Conservation (phyloP, 2,888 invertebrate species). For the Fabriciana adippe region DNA sequence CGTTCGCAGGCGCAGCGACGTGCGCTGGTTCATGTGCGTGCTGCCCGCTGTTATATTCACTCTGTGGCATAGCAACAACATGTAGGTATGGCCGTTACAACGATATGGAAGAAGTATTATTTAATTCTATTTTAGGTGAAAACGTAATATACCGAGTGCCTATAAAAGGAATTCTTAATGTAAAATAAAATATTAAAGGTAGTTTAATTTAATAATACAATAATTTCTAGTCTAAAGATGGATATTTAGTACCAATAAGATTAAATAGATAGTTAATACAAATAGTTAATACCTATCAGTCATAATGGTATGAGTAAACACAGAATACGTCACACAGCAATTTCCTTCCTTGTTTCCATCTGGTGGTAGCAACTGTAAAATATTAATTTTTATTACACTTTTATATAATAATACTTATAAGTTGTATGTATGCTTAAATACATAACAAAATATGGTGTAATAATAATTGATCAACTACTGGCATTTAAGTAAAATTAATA, state of each 20-base stretch:
- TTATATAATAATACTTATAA: neutral
- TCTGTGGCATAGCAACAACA: slow-evolving; percentile 41
- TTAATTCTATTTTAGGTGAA: too few species aligned
- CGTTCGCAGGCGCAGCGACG: slow-evolving; percentile 72
- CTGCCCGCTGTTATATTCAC: slow-evolving; percentile 46
- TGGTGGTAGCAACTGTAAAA: slow-evolving; percentile 62
- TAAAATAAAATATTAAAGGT: neutral
- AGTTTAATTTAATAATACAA: too few species aligned
- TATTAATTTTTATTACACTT: slow-evolving; percentile 3
- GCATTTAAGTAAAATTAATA: too few species aligned
- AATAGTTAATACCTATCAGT: slow-evolving; percentile 63
- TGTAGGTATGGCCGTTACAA: too few species aligned
- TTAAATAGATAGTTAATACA: too few species aligned
- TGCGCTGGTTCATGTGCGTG: slow-evolving; percentile 73
- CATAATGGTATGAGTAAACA: slow-evolving; percentile 70
- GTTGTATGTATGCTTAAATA: neutral
- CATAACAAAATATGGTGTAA: neutral
- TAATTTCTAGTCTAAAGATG: neutral
- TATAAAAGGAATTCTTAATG: too few species aligned
- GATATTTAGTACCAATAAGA: neutral
- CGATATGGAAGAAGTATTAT: too few species aligned
- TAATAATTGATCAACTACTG: too few species aligned
- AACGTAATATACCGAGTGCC: too few species aligned
- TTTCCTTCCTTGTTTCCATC: slow-evolving; percentile 51
- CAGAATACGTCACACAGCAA: slow-evolving; percentile 66